A percentile compares a stretch with the other conserved stretches of the same genome.
phyloP scores from a whole-genome alignment of 2,797 vertebrate genomes.

The Darevskia nairensis region DNA sequence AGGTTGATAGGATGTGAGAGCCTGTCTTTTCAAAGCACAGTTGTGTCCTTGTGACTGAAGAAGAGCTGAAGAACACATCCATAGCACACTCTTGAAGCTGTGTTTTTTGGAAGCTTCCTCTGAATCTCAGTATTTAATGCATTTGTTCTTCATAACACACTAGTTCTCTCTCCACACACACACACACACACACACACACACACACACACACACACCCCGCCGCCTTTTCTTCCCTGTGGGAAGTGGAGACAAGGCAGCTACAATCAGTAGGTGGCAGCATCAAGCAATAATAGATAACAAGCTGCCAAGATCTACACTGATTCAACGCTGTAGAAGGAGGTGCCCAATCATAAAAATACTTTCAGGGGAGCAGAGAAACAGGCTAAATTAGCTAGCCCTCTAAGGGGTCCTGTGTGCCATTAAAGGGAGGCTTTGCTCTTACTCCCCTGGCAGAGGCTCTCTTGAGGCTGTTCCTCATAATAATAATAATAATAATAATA shows the following conservation, averaged over 20 bases:
- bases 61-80: neutral
- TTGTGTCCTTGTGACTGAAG: neutral
- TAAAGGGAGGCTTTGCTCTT: no score
- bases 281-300: neutral
- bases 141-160: neutral
- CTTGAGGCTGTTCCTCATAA: no score
- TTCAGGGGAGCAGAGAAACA: no score
- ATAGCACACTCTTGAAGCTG: no score
- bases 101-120: neutral
- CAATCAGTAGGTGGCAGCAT: conserved; percentile 24
- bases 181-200: no score
- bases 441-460: no score
- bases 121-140: neutral
- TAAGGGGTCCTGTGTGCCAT: no score
- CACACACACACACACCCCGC: no score
- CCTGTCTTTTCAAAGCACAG: neutral
- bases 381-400: no score
- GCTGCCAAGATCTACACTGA: no score
- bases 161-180: no score
- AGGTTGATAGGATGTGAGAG: neutral
- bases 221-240: neutral
- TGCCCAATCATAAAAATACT: neutral
- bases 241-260: neutral
- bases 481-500: no score
- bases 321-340: neutral